A percentile compares a stretch with the other conserved stretches of the same genome.
phyloP scores from a whole-genome alignment of 2,888 invertebrate species.

The Vesta saturnalis region DNA sequence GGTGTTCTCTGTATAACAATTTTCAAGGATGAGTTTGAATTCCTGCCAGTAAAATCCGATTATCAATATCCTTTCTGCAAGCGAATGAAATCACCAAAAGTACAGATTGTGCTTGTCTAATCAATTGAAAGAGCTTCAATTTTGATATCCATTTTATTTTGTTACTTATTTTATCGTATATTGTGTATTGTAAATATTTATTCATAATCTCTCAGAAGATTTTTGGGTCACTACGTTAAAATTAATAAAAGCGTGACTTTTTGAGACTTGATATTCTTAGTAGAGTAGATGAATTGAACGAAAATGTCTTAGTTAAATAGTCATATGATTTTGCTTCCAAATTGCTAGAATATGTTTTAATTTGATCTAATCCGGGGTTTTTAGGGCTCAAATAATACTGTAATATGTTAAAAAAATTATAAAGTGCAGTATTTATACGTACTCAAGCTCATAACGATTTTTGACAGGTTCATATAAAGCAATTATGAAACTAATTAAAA shows the following conservation, averaged over 20 bases:
- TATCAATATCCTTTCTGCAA: slow-evolving; percentile 4
- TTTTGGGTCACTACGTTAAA: background rate
- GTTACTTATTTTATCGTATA: background rate
- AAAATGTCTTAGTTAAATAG: too few relatives aligned
- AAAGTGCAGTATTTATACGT: background rate
- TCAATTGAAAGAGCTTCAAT: background rate
- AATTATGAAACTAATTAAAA: background rate
- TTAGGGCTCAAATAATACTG: too few relatives aligned
- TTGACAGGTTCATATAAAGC: background rate
- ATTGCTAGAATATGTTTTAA: too few relatives aligned
- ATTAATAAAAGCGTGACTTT: background rate
- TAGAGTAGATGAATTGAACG: background rate
- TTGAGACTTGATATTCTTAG: too few relatives aligned
- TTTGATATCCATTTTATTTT: background rate
- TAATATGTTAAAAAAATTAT: too few relatives aligned
- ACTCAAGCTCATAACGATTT: background rate
- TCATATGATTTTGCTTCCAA: too few relatives aligned
- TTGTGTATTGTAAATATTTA: too few relatives aligned
- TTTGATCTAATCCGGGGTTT: too few relatives aligned
- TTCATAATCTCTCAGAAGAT: background rate
- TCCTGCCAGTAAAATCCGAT: slow-evolving; percentile 2
- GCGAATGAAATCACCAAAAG: slow-evolving; percentile 3
- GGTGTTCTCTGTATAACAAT: slow-evolving; percentile 7
- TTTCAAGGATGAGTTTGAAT: background rate
- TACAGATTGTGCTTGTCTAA: background rate